Evolutionary conservation across 2,113 vertebrate genomes (phyloP).

Genomic region (Chelonoidis abingdonii): DNA sequence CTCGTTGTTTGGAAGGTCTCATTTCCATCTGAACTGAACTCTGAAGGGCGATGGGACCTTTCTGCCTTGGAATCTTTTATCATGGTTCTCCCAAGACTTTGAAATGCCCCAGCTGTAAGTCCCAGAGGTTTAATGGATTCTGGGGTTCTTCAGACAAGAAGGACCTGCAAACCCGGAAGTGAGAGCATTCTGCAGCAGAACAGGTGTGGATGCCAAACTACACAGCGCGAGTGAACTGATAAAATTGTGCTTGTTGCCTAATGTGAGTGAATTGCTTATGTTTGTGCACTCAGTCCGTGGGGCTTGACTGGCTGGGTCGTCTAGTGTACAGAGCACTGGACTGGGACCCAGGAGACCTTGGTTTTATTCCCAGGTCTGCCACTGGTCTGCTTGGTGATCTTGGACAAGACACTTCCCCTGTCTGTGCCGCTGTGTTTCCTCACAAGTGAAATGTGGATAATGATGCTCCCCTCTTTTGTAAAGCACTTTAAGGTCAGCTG

Average conservation of each 20-base stretch:
- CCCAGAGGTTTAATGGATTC: background rate
- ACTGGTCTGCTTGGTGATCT: background rate
- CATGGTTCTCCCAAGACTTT: background rate
- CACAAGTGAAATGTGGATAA: background rate
- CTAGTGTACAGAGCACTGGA: background rate
- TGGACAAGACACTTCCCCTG: background rate
- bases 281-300: background rate
- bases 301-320: background rate
- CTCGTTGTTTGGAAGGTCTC: background rate
- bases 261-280: background rate
- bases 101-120: background rate
- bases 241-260: background rate
- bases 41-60: background rate
- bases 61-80: background rate
- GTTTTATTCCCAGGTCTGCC: background rate
- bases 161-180: fast-evolving
- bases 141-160: fast-evolving
- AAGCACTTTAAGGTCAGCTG: no score
- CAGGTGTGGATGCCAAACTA: background rate
- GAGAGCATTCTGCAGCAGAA: background rate
- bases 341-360: background rate
- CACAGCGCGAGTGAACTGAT: background rate
- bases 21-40: background rate
- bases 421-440: background rate
- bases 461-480: background rate